A percentile compares a stretch with the other conserved stretches of the same genome.
phyloP scores from a whole-genome alignment of 2,113 vertebrate genomes.

The Phocoena sinus region DNA sequence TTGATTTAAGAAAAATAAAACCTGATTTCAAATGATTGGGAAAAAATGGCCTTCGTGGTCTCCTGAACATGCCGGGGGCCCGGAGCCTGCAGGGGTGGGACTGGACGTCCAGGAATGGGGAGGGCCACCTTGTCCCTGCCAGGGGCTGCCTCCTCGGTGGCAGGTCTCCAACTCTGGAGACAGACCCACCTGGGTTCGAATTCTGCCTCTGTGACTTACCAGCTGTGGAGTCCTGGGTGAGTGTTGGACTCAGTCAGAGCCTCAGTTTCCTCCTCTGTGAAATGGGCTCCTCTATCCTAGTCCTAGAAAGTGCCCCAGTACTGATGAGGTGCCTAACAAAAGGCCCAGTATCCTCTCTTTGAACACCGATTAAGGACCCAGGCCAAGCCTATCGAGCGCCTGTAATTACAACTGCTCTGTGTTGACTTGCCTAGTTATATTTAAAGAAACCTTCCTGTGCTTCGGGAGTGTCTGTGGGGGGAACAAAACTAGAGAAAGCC shows the following conservation, averaged over 20 bases:
- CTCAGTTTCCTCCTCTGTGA: not conserved
- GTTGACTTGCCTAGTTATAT: not conserved
- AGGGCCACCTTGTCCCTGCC: not conserved
- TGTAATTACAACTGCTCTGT: not conserved
- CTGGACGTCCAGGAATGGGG: not conserved
- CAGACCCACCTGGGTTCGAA: not conserved
- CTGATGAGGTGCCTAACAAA: not conserved
- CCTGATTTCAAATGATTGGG: not conserved
- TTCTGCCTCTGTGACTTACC: not conserved
- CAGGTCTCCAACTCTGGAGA: not conserved
- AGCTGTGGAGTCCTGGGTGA: not conserved
- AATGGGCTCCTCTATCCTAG: not conserved
- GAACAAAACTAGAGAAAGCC: not conserved
- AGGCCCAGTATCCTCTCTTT: not conserved
- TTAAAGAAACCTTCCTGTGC: not conserved
- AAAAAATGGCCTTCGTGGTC: not conserved
- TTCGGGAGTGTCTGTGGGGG: not conserved
- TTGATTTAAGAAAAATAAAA: constrained; percentile 8
- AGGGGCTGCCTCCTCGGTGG: not conserved
- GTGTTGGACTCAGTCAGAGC: not conserved
- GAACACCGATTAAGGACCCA: not conserved
- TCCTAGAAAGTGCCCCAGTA: not conserved
- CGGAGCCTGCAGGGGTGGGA: not conserved
- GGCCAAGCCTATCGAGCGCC: rapidly evolving
- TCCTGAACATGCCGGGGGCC: not conserved